Evolutionary conservation across 35 echinoderm and acorn worm genomes (phyloP).

Genomic region (Apostichopus californicus): DNA sequence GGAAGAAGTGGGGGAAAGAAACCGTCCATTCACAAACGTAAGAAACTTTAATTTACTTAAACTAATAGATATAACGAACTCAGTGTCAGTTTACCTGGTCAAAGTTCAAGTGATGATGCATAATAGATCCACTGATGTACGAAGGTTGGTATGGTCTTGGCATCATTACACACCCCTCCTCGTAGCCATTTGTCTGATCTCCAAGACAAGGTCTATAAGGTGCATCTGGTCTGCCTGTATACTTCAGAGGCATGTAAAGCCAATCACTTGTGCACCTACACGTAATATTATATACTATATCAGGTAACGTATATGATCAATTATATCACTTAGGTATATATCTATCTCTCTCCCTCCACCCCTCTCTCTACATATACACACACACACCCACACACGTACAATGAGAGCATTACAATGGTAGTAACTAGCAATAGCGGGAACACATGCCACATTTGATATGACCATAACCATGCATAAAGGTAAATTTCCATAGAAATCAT

Average conservation of each 20-base stretch:
- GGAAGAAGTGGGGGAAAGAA: no score
- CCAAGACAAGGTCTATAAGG: constrained; percentile 49
- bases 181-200: constrained; percentile 48
- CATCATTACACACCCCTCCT: constrained; percentile 41
- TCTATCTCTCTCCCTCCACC: no score
- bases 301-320: background rate
- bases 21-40: background rate
- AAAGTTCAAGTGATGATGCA: constrained; percentile 12
- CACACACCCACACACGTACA: no score
- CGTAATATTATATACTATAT: background rate
- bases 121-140: constrained; percentile 4
- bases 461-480: no score
- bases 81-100: background rate
- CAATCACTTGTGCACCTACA: constrained; percentile 4
- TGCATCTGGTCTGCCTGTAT: background rate
- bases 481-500: no score
- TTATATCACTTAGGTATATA: no score
- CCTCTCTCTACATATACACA: no score
- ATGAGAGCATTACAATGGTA: no score
- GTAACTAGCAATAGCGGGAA: no score
- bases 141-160: background rate
- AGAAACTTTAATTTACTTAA: background rate
- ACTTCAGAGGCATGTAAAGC: background rate
- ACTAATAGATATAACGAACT: no score
- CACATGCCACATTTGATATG: no score